phyloP scores from a whole-genome alignment of 2,797 vertebrate genomes.

The Hemitrygon akajei region DNA sequence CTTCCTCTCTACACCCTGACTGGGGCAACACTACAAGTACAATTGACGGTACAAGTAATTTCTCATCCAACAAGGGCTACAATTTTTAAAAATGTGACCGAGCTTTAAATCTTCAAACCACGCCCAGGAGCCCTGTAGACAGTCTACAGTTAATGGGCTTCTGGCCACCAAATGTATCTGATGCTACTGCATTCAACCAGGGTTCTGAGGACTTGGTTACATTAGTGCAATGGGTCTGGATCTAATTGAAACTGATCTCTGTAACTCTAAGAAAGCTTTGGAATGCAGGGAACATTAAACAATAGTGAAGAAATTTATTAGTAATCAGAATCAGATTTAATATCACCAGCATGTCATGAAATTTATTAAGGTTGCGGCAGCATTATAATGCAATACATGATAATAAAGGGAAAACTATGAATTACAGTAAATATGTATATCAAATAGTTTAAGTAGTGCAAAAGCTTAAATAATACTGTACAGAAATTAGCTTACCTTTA shows the following conservation, averaged over 20 bases:
- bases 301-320: background rate
- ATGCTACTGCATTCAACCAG: background rate
- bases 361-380: too few relatives aligned
- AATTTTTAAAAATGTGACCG: background rate
- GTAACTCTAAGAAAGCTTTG: background rate
- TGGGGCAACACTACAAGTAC: too few relatives aligned
- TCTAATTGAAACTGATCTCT: background rate
- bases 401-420: too few relatives aligned
- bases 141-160: background rate
- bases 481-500: slow-evolving; percentile 67
- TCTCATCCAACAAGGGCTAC: background rate
- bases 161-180: background rate
- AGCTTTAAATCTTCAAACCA: background rate
- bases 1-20: too few relatives aligned
- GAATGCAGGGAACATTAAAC: background rate
- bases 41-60: too few relatives aligned
- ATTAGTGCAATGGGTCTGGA: background rate
- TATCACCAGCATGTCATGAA: too few relatives aligned
- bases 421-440: too few relatives aligned
- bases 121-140: background rate
- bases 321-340: too few relatives aligned
- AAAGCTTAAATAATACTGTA: background rate
- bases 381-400: too few relatives aligned
- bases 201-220: background rate
- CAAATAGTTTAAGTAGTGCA: too few relatives aligned